Base-by-base conservation (phyloP, 2,797 vertebrate genomes). In the Calcarius lapponicus region DNA sequence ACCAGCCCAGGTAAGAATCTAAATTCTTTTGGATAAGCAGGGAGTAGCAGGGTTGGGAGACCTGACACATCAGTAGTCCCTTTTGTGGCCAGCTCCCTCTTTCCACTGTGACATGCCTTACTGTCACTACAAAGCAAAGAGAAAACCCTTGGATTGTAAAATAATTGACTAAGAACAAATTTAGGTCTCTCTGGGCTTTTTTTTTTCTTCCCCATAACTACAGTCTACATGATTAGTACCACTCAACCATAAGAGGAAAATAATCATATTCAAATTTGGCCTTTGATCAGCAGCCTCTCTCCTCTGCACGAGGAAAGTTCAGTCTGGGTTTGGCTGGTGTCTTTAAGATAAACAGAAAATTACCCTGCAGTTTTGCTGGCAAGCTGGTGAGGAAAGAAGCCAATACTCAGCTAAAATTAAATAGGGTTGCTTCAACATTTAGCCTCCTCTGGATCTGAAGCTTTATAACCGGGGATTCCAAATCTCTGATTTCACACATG, bases 291-390 rank as follows among this genome's bases (percentile, higher is more conserved):
- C 19, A 71, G 47, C 0, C 0, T 78, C 90, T 76, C 86, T 73
- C n/a, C 40, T 76, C 71, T 62, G 43, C 29, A 61, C 1, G 0
- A 86, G 66, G 32, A 57, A 86, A 84, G 50, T 91, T 92, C 76
- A 73, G 42, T 38, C 42, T 83, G 66, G 56, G 45, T 66, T 94
- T 85, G 80, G 61, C 47, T 92, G 73, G 26, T 94, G 87, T 72
- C 80, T 92, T 91, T 73, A 73, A 94, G 80, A 93, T 91, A 96
- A 93, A 90, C 78, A 85, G 47, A 81, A 85, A 86, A 84, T 51
- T 72, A 79, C 40, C 57, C 73, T 65, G 62, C 61, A 89, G 56
- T 84, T 81, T 86, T 89, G 86, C 75, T 91, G 86, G 67, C 89
- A 89, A 89, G 75, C 34, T 42, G 79, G 36, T 19, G 25, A 81